phyloP scores from a whole-genome alignment of 2,797 vertebrate species.

The Myotis planiceps region DNA sequence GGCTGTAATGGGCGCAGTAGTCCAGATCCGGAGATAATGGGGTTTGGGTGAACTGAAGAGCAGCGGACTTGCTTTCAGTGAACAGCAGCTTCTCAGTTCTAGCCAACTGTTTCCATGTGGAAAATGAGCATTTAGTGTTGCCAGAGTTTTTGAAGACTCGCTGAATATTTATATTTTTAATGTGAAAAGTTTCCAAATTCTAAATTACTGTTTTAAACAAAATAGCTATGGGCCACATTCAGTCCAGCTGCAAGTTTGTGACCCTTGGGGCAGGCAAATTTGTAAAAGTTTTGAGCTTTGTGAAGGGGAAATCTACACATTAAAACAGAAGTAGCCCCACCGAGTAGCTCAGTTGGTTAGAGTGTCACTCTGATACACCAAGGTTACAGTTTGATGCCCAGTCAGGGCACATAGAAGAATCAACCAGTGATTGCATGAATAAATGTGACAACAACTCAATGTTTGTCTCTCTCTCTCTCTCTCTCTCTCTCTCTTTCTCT shows the following conservation, averaged over 20 bases:
- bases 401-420: not conserved
- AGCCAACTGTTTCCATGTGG: not conserved
- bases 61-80: not conserved
- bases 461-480: not conserved
- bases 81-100: not conserved
- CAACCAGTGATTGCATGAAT: not conserved
- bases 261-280: not conserved
- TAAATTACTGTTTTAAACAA: not conserved
- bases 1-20: not conserved
- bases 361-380: not conserved
- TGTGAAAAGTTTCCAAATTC: not conserved
- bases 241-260: not conserved
- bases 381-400: not conserved
- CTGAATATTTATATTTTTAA: constrained; percentile 11
- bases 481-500: not conserved
- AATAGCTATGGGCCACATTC: not conserved
- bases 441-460: not conserved
- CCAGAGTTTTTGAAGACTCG: not conserved
- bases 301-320: not conserved
- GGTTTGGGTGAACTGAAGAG: not conserved
- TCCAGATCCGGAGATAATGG: not conserved
- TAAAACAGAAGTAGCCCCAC: not conserved
- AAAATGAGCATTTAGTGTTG: not conserved
- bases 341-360: not conserved
- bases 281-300: not conserved